Evolutionary conservation across 2,113 vertebrate genomes (phyloP).

Genomic region (Chaetura pelagica): DNA sequence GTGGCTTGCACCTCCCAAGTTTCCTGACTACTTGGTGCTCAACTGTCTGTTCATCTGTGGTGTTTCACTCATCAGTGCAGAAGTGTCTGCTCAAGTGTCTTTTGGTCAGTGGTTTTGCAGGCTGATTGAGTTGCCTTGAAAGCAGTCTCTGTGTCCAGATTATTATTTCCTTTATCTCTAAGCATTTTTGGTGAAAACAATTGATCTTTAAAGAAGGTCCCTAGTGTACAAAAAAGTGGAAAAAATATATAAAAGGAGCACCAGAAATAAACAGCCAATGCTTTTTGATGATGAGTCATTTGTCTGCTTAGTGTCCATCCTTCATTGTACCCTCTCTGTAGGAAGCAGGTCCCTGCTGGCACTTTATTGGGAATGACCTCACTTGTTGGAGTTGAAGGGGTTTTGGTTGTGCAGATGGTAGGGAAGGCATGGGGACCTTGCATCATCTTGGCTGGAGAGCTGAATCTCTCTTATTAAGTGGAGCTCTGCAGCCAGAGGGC

Average conservation of each 20-base stretch:
- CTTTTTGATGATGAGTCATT: neutral
- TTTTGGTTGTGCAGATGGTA: neutral
- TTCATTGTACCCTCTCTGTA: rapidly evolving
- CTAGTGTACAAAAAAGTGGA: neutral
- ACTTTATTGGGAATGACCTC: neutral
- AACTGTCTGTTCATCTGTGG: rapidly evolving
- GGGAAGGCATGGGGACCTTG: neutral
- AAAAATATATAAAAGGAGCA: neutral
- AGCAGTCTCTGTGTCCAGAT: neutral
- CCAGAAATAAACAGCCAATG: neutral
- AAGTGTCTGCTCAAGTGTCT: neutral
- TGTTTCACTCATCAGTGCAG: neutral
- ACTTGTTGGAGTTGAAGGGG: neutral
- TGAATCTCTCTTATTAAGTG: neutral
- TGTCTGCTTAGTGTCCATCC: neutral
- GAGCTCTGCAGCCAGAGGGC: neutral
- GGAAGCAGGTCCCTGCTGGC: neutral
- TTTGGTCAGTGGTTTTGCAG: neutral
- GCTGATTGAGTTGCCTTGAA: neutral
- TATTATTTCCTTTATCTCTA: neutral
- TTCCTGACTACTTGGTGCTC: rapidly evolving
- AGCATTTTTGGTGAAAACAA: neutral
- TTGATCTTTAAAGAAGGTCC: neutral
- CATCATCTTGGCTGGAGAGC: constrained; percentile 37
- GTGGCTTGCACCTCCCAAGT: neutral